Evolutionary conservation across 2,113 vertebrate species (phyloP), one percentile per base, ranked within the genome.

Genomic region (Pseudois nayaur): DNA sequence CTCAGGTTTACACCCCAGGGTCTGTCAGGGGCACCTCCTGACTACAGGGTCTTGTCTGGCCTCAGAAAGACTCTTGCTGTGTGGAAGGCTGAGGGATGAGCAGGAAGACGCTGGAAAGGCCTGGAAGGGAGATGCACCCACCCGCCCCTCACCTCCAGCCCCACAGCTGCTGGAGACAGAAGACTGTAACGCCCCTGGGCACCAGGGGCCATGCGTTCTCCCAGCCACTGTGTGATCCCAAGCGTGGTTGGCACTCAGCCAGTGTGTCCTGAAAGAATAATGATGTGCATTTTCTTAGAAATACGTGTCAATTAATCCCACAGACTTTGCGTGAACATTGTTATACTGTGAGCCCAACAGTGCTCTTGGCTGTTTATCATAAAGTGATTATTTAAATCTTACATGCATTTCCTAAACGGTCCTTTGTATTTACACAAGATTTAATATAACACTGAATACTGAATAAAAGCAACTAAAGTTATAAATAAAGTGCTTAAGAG

Each of bases 361-460:
- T 50, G 2, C 29, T 50, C 89, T 89, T 62, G 14, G 8, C 1
- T 57, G 8, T 87, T 82, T 93, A 36, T 84, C 76, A 0, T 78
- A 92, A 95, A 92, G 25, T 62, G 11, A 94, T 78, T 92, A 43
- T 64, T 95, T 76, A 89, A 96, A 29, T 86, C 15, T 59, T 71
- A 21, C 25, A 45, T 29, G 5, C 31, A 36, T 83, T 87, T 97
- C n/a, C 59, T 89, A 76, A 95, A 43, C 6, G 93, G 3, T 43
- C 8, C 11, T 89, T 79, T 87, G 43, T 79, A 83, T 76, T 89
- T 87, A 93, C 16, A 59, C 16, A 90, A 89, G n/a, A 36, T 21
- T 86, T 94, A 91, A 88, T 19, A 25, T 78, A 67, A 87, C 27
- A 59, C 8, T 54, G 2, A 91, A 78, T 60, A 52, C 29, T 86